Percentiles rank a stretch among this genome's conserved stretches.
phyloP scores from a whole-genome alignment of 2,113 vertebrate genomes.

The Morone saxatilis region DNA sequence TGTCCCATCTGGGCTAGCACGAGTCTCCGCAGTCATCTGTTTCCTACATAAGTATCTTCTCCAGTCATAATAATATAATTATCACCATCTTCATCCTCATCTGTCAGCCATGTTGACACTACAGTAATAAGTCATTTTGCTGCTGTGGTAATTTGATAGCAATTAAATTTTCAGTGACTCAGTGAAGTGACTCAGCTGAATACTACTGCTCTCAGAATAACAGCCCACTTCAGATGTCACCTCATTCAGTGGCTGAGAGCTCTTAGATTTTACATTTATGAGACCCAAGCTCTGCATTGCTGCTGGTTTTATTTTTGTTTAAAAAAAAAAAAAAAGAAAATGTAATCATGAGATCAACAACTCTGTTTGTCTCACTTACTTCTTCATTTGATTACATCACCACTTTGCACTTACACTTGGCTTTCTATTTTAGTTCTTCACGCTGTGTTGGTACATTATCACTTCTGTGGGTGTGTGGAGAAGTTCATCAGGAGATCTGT shows the following conservation, averaged over 20 bases:
- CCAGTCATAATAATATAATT: slow-evolving; percentile 41
- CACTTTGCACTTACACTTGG: slow-evolving; percentile 20
- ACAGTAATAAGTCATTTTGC: slow-evolving; percentile 43
- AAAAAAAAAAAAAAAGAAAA: background rate
- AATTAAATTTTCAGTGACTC: slow-evolving; percentile 44
- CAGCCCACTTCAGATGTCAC: slow-evolving; percentile 41
- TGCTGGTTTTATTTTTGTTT: background rate
- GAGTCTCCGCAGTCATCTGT: slow-evolving; percentile 41
- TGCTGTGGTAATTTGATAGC: slow-evolving; percentile 38
- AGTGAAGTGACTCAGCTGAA: slow-evolving; percentile 54
- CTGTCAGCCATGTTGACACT: slow-evolving; percentile 57
- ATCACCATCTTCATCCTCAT: slow-evolving; percentile 55
- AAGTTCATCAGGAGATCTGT: slow-evolving; percentile 23
- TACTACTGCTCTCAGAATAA: slow-evolving; percentile 42
- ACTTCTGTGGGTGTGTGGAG: slow-evolving; percentile 48
- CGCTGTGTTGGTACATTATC: slow-evolving; percentile 21
- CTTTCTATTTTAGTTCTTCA: slow-evolving; percentile 36
- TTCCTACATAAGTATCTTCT: slow-evolving; percentile 24
- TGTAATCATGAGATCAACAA: slow-evolving; percentile 33
- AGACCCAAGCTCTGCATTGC: slow-evolving; percentile 20
- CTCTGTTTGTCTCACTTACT: slow-evolving; percentile 32
- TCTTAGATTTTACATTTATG: slow-evolving; percentile 38
- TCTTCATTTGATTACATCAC: slow-evolving; percentile 20
- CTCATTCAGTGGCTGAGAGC: slow-evolving; percentile 47
- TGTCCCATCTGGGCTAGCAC: slow-evolving; percentile 36